phyloP scores from a whole-genome alignment of 2,797 vertebrate species.

The Thaleichthys pacificus region DNA sequence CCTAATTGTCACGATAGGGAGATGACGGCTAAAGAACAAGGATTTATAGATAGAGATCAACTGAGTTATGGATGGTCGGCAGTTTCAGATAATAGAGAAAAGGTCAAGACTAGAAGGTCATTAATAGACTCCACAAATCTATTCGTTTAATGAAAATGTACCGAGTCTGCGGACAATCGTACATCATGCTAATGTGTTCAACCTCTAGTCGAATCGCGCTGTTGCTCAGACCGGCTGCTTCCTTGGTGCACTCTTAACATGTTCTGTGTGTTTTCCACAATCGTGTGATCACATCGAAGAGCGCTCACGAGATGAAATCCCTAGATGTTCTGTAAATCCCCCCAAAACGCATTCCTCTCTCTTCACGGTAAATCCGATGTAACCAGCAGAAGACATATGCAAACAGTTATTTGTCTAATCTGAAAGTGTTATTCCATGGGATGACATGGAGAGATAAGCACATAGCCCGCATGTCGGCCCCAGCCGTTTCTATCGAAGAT shows the following conservation, averaged over 20 bases:
- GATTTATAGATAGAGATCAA: constrained; percentile 62
- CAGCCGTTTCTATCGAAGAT: not conserved
- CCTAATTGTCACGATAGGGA: constrained; percentile 59
- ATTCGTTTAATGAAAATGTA: constrained; percentile 62
- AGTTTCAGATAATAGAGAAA: constrained; percentile 61
- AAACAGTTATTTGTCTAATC: not conserved
- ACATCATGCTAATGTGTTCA: constrained; percentile 66
- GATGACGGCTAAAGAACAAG: constrained; percentile 53
- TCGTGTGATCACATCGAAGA: not conserved
- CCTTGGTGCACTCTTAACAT: constrained; percentile 16
- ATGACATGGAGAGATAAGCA: no score
- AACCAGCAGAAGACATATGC: not conserved
- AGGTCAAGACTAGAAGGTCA: constrained; percentile 68
- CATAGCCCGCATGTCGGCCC: not conserved
- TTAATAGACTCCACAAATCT: constrained; percentile 71
- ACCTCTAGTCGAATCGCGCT: constrained; percentile 45
- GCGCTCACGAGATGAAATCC: no score
- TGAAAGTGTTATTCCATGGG: not conserved
- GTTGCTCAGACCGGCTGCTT: not conserved
- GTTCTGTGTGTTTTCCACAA: not conserved
- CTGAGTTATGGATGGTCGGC: constrained; percentile 62
- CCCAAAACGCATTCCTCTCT: no score
- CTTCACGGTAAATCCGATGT: no score
- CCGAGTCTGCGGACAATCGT: constrained; percentile 53
- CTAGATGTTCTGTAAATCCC: no score